A percentile compares a stretch with the other conserved stretches of the same genome.
phyloP scores from a whole-genome alignment of 2,113 vertebrate species.

The Platichthys stellatus region DNA sequence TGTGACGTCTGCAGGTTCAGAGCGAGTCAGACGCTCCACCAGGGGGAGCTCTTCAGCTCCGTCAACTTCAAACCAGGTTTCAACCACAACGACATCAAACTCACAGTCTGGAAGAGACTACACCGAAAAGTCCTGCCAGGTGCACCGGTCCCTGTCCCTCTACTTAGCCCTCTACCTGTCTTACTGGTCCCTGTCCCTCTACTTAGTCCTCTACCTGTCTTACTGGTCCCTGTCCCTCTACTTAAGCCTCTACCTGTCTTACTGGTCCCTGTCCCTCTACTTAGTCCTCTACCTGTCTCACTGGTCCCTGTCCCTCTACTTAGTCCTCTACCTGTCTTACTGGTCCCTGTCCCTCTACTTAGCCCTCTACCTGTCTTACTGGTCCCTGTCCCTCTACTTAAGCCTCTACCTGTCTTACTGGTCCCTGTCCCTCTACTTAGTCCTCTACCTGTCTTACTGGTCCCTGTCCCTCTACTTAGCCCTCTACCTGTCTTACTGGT shows the following conservation, averaged over 20 bases:
- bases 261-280: background rate
- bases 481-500: background rate
- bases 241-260: too few species aligned
- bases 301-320: background rate
- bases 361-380: too few species aligned
- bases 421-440: background rate
- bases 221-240: too few species aligned
- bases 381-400: background rate
- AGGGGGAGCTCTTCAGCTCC: background rate
- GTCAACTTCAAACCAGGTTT: background rate
- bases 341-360: too few species aligned
- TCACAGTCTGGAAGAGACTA: background rate
- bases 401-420: too few species aligned
- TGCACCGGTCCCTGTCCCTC: background rate
- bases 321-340: too few species aligned
- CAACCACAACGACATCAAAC: constrained; percentile 1
- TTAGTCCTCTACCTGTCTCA: background rate
- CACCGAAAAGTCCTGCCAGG: background rate
- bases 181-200: too few species aligned
- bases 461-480: too few species aligned
- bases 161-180: too few species aligned
- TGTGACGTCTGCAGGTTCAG: background rate
- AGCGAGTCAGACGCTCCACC: background rate
- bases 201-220: too few species aligned
- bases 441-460: too few species aligned